A percentile compares a stretch with the other conserved stretches of the same genome.
phyloP scores from a whole-genome alignment of 2,888 invertebrate genomes.

The Pilophorus perplexus region DNA sequence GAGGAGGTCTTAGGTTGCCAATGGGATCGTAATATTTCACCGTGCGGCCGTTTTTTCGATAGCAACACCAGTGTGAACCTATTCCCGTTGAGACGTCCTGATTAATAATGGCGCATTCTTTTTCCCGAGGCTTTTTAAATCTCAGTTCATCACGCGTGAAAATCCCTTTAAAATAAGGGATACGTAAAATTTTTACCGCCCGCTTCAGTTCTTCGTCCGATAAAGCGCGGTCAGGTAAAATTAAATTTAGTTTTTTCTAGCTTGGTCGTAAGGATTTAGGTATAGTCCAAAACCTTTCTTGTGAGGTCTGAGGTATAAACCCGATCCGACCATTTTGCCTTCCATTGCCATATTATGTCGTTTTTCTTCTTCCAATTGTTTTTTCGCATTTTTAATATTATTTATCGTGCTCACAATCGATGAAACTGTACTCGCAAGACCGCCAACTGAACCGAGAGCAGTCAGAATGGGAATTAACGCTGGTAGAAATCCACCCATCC shows the following conservation, averaged over 20 bases:
- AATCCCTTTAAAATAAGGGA: conserved; percentile 17
- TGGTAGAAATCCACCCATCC: neutral
- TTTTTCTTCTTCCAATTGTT: neutral
- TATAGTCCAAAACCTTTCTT: neutral
- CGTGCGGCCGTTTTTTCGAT: neutral
- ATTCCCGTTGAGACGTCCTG: neutral
- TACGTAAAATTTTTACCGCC: neutral
- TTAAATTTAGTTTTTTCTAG: conserved; percentile 4
- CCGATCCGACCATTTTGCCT: neutral
- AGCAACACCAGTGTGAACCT: neutral
- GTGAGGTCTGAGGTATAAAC: neutral
- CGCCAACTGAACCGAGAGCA: neutral
- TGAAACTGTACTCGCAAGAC: neutral
- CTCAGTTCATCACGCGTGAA: neutral
- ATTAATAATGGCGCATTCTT: neutral
- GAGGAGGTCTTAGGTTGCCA: neutral
- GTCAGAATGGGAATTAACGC: neutral
- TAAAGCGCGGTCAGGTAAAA: conserved; percentile 1
- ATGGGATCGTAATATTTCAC: neutral
- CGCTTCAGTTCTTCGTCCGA: conserved; percentile 9
- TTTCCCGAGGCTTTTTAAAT: no score
- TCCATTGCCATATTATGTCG: neutral
- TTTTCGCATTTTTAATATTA: neutral
- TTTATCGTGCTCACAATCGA: conserved; percentile 2
- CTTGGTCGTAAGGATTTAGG: no score